Conservation (phyloP, 2,888 invertebrate species). For the Dryocosmus kuriphilus region DNA sequence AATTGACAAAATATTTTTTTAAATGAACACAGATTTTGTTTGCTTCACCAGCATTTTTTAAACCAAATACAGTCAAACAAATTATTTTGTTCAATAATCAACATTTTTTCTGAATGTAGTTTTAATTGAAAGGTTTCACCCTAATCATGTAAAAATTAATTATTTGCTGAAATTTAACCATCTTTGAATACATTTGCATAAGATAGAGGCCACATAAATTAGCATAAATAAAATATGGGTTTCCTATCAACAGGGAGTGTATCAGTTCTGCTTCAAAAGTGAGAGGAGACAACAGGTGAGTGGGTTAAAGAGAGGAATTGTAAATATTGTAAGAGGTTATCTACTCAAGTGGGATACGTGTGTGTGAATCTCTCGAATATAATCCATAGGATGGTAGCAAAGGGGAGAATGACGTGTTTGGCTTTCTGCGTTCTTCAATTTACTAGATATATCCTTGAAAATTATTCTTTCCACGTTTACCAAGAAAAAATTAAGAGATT, state of each 20-base stretch:
- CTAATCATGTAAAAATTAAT: neutral
- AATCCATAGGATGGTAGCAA: neutral
- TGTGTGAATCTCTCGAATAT: slow-evolving; percentile 12
- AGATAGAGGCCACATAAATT: neutral
- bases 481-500: too few species aligned
- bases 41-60: too few species aligned
- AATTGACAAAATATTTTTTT: too few species aligned
- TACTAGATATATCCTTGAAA: too few species aligned
- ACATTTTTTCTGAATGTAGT: too few species aligned
- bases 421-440: neutral
- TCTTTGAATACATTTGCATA: neutral
- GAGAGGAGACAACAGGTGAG: slow-evolving; percentile 29
- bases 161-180: neutral
- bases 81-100: too few species aligned
- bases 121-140: too few species aligned
- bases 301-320: slow-evolving; percentile 6
- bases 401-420: slow-evolving; percentile 3
- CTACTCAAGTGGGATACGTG: neutral
- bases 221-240: neutral
- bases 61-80: too few species aligned
- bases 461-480: too few species aligned
- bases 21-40: too few species aligned
- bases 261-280: neutral
- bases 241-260: neutral
- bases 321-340: slow-evolving; percentile 21